phyloP scores from a whole-genome alignment of 2,888 invertebrate species.

The Cryptus viduatorius region DNA sequence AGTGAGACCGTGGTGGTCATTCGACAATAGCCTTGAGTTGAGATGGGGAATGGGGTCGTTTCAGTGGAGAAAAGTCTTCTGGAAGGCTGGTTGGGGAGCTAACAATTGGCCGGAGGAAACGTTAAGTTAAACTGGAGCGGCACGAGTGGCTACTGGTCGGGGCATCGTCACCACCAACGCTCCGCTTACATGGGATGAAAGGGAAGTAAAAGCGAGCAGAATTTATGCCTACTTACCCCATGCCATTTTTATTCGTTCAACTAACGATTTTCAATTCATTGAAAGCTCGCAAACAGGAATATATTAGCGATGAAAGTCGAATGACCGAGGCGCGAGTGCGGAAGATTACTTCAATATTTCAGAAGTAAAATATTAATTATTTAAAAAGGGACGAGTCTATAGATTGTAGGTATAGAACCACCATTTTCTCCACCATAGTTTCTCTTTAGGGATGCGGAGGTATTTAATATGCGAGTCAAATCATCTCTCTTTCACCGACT shows the following conservation, averaged over 20 bases:
- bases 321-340: too few species aligned
- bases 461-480: too few species aligned
- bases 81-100: constrained; percentile 33
- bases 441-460: too few species aligned
- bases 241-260: not conserved
- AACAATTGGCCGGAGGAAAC: constrained; percentile 67
- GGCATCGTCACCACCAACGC: constrained; percentile 6
- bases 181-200: constrained; percentile 32
- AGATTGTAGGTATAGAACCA: too few species aligned
- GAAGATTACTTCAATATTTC: too few species aligned
- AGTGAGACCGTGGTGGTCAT: constrained; percentile 22
- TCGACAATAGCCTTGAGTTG: constrained; percentile 45
- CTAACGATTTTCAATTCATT: not conserved
- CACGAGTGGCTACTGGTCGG: constrained; percentile 50
- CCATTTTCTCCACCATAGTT: too few species aligned
- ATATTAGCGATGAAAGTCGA: too few species aligned
- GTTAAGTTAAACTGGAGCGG: constrained; percentile 54
- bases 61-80: constrained; percentile 29
- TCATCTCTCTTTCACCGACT: too few species aligned
- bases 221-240: not conserved
- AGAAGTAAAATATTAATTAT: too few species aligned
- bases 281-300: too few species aligned
- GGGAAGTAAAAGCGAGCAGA: constrained; percentile 20
- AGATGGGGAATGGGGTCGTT: constrained; percentile 24
- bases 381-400: too few species aligned